A percentile compares a stretch with the other conserved stretches of the same genome.
These are phyloP conservation scores for Ditula angustiorana DNA, from an alignment of 2,888 invertebrate species.

Conservation along the genomic window DNA sequence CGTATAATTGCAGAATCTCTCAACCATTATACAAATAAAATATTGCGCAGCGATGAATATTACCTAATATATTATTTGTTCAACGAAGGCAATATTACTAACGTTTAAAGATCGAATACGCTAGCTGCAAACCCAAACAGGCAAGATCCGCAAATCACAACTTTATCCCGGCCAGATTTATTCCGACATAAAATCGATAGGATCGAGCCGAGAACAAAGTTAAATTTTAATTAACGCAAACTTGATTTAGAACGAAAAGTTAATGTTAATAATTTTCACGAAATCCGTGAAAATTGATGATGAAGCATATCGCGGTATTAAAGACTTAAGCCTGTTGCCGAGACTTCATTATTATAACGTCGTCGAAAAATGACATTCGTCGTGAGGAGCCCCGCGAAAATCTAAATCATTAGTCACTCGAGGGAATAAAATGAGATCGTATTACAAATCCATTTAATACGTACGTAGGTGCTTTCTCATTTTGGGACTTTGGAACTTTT, in stretches of 20 bases:
- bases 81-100: background rate
- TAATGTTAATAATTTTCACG: conserved; percentile 10
- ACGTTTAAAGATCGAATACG: background rate
- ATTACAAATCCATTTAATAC: conserved; percentile 34
- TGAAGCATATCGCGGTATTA: conserved; percentile 17
- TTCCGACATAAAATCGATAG: conserved; percentile 15
- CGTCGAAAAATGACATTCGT: conserved; percentile 9
- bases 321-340: conserved; percentile 3
- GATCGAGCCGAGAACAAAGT: conserved; percentile 1
- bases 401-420: background rate
- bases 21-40: background rate
- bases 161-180: conserved; percentile 2
- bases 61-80: no score
- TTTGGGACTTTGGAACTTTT: conserved; percentile 45
- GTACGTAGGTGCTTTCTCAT: conserved; percentile 36
- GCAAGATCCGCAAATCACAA: background rate
- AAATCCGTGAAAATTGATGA: conserved; percentile 19
- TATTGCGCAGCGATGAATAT: no score
- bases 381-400: conserved; percentile 11
- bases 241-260: conserved; percentile 6
- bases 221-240: conserved; percentile 17
- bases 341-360: background rate
- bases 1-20: no score
- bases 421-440: conserved; percentile 9
- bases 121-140: background rate